Base-by-base conservation (phyloP, 1,140 invertebrate genomes). In the Bombus sylvicola region DNA sequence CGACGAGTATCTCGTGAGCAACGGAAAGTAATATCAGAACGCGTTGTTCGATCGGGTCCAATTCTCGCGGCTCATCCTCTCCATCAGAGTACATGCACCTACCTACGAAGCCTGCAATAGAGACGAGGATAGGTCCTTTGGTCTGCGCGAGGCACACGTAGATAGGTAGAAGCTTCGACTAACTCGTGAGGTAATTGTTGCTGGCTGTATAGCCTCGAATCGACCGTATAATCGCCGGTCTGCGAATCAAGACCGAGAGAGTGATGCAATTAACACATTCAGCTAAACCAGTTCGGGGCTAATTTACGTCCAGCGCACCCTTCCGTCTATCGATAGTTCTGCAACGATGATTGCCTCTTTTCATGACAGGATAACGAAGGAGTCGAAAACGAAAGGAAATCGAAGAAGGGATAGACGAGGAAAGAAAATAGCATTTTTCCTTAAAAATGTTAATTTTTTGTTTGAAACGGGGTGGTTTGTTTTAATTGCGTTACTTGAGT, bases 201-300 rank as follows among this genome's bases (percentile, higher is more conserved):
- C 84, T 75, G 78, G 76, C 59, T 83, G 80, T 74, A 53, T 57
- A 81, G 83, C 68, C 76, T 82, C 74, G 87, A 81, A 91, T 88
- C 87, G 80, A 91, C 72, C 86, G 88, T 89, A 75, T 87, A 87
- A 91, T 91, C 87, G 88, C 47, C 73, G 73, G 73, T 66, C 81
- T 57, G 79, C 89, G 85, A 91, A 91, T 91, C 90, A 88, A 81
- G 83, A 37, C 82, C 81, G 34, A 73, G 80, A 69, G 85, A 83
- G 85, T 84, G 81, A 82, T 75, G 85, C 88, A 90, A 90, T 92
- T 92, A 92, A 91, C 91, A 86, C 88, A 88, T 91, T 88, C 83
- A 86, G 66, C 76, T 80, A 62, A 91, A 89, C 84, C 88, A 89
- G 87, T 90, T 85, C 62, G 53, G 79, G 72, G 53, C 73, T 87